Evolutionary conservation across 2,113 vertebrate genomes (phyloP), one percentile per base, ranked within the genome.

Genomic region (Thunnus thynnus): DNA sequence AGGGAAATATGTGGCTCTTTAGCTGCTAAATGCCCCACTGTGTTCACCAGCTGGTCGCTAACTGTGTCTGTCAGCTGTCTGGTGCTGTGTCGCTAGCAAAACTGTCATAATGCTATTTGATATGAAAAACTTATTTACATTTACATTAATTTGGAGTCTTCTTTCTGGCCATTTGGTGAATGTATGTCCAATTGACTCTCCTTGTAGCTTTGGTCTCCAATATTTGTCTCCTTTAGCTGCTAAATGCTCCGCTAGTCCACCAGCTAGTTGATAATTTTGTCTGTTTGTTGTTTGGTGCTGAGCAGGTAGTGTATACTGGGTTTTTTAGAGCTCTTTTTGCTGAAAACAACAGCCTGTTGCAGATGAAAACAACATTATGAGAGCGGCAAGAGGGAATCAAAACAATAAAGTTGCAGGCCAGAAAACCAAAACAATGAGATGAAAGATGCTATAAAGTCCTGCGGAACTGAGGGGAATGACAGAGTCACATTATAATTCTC

Each of bases 181-280:
- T 10, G 11, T 18, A 18, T 22, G 54, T 41, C 11, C 41, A 16
- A 3, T 17, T 44, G 10, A 9, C n/a, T 41, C 47, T 60, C 17
- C 7, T 18, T 41, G 51, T 51, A 60, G 12, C 36, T 41, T 9
- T 41, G 36, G 36, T 41, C 7, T 62, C 16, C 36, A 68, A 60
- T 30, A 68, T 61, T 5, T 27, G 22, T 2, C 36, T 78, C 74
- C 27, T 67, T 65, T 13, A 66, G 17, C 50, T 68, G 58, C 47
- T 64, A 27, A 69, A 46, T 46, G 32, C 16, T 7, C 17, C 11
- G 36, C 36, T 41, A 41, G 36, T 41, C 36, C 36, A 41, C 36
- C 36, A 41, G 36, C 36, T 41, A 41, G 36, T 41, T 30, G 27
- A 30, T 30, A 30, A 30, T 30, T 30, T 30, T 30, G 27, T 30